phyloP scores from a whole-genome alignment of 2,888 invertebrate genomes.

The Portevinia maculata region DNA sequence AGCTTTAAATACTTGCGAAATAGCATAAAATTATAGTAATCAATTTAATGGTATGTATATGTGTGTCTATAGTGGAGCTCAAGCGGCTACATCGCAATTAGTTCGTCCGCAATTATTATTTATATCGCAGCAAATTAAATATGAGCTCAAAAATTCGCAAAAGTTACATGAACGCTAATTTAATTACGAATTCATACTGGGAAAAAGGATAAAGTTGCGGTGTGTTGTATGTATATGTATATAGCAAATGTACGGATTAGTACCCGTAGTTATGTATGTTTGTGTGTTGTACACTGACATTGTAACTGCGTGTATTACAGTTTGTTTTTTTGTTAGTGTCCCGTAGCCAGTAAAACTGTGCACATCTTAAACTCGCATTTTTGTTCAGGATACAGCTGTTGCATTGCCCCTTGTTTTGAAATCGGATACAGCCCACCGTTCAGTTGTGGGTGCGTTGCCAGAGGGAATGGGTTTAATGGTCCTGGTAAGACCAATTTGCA shows the following conservation, averaged over 20 bases:
- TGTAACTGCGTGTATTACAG: neutral
- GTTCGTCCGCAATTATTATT: constrained; percentile 57
- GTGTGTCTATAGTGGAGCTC: neutral
- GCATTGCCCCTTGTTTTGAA: constrained; percentile 33
- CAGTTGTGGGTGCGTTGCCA: neutral
- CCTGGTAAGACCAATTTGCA: constrained; percentile 4
- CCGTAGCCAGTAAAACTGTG: neutral
- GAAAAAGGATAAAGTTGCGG: constrained; percentile 39
- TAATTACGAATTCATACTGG: constrained; percentile 65
- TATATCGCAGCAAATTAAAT: constrained; percentile 56
- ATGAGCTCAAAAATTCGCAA: constrained; percentile 59
- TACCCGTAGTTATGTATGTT: too few species aligned
- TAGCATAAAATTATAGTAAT: constrained; percentile 4
- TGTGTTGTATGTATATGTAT: neutral
- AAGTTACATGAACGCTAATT: constrained; percentile 60
- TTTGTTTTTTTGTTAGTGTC: neutral
- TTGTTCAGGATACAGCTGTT: constrained; percentile 54
- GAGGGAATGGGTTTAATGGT: neutral
- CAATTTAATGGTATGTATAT: constrained; percentile 3
- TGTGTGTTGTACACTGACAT: neutral
- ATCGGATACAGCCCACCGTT: neutral
- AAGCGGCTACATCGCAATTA: constrained; percentile 29
- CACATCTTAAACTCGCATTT: neutral
- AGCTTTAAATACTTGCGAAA: constrained; percentile 22
- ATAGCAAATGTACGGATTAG: too few species aligned